Evolutionary conservation across 2,797 vertebrate species (phyloP).

Genomic region (Mormyrops boulengeri): DNA sequence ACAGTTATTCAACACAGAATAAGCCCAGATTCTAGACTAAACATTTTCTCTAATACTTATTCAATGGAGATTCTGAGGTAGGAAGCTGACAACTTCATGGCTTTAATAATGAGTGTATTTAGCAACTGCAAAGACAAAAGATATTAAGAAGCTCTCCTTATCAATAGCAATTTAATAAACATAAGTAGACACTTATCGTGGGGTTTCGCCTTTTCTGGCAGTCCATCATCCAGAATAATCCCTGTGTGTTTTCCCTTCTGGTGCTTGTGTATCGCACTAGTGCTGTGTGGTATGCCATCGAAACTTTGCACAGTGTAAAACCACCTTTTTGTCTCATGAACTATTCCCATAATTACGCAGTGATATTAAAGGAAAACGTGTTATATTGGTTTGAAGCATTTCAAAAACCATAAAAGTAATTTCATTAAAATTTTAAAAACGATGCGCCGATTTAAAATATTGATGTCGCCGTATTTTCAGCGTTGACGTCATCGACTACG

Average conservation of each 20-base stretch:
- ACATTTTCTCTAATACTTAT: neutral
- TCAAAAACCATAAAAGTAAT: neutral
- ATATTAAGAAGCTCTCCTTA: neutral
- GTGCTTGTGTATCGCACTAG: neutral
- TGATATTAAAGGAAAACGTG: neutral
- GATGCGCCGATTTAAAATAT: neutral
- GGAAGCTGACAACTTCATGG: neutral
- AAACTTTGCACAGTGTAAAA: neutral
- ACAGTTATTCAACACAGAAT: neutral
- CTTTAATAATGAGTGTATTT: neutral
- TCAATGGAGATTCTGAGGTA: neutral
- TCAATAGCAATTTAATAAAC: neutral
- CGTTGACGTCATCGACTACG: neutral
- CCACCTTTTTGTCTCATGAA: neutral
- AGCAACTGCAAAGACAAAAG: neutral
- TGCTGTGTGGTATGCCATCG: neutral
- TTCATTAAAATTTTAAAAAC: neutral
- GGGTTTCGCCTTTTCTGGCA: neutral
- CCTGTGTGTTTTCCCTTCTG: neutral
- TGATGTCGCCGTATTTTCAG: neutral
- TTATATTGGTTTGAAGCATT: neutral
- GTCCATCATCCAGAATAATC: neutral
- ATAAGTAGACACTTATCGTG: neutral
- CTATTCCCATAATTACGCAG: neutral
- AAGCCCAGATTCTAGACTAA: neutral